A percentile compares a stretch with the other conserved stretches of the same genome.
Conservation (phyloP, 2,797 vertebrate genomes). For the Hyperoplus immaculatus region DNA sequence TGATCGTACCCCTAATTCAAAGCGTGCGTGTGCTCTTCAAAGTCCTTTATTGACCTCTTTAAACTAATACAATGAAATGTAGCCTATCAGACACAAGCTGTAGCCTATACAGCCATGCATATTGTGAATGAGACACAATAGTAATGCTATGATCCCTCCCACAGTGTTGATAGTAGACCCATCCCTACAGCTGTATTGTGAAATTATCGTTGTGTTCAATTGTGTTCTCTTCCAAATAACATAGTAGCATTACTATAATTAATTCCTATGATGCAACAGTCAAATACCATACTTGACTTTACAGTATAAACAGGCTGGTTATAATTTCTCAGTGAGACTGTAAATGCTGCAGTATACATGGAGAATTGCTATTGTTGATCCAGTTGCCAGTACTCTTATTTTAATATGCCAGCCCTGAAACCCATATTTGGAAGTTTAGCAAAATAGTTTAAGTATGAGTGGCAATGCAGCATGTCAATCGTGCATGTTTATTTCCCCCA, state of each 20-base stretch:
- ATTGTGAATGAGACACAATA: constrained; percentile 17
- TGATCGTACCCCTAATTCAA: neutral
- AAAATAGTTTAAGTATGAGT: constrained; percentile 50
- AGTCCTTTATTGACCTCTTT: neutral
- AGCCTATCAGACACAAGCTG: neutral
- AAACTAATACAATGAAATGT: neutral
- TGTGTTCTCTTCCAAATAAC: neutral
- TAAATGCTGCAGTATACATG: constrained; percentile 8
- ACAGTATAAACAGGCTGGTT: neutral
- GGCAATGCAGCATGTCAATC: constrained; percentile 31
- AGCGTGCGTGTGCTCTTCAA: constrained; percentile 5
- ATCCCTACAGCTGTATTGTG: neutral
- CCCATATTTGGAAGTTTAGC: constrained; percentile 43
- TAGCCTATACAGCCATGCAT: neutral
- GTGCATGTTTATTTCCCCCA: constrained; percentile 10
- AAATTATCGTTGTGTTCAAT: neutral
- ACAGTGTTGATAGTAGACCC: neutral
- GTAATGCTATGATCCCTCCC: neutral
- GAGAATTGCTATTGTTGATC: constrained; percentile 9
- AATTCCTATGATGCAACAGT: neutral
- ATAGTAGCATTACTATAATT: neutral
- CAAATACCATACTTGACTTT: neutral
- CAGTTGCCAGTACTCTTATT: constrained; percentile 17
- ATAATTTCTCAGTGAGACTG: neutral
- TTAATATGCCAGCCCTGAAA: constrained; percentile 17